Evolutionary conservation across 2,888 invertebrate genomes (phyloP), one percentile per base, ranked within the genome.

Genomic region (Drosophila affinis): DNA sequence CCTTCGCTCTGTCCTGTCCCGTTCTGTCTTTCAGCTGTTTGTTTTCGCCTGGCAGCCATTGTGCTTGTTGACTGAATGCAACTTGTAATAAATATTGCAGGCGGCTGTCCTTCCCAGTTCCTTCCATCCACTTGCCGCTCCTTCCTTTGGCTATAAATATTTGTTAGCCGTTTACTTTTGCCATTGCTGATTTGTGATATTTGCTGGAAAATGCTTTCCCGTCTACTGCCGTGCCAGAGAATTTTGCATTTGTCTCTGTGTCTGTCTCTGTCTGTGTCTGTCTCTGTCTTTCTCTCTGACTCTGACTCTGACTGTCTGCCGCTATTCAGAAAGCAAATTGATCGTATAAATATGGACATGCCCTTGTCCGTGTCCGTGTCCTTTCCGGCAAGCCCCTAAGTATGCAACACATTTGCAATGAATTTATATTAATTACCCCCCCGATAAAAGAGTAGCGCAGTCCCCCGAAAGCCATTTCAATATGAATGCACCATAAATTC

Each of bases 181-280:
- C 74, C 74, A 73, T 78, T 82, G 81, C 70, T 81, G 87, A 81
- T 86, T 87, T 87, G 87, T 87, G 79, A 78, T 87, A 84, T 85
- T 84, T 87, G 79, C 72, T 78, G 75, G 75, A 79, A 86, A 86
- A 83, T 83, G 79, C 79, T 78, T 81, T 5, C 14, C 12, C 12
- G 2, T 68, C 73, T 67, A 72, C 69, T 77, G 64, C 72, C 69
- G 32, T 48, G 52, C 17, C 39, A 57, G 53, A 46, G 24, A 60
- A 67, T 71, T 81, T 76, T 73, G 67, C 78, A 75, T 57, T 57
- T 44, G 48, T n/a, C 46, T 45, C 60, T 12, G 3, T 10, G 12
- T 21, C 34, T 46, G 24, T 12, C 46, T 45, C 60, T 12, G 3
- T 10, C 9, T 21, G 24, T 46, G 24, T 12, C 46, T 29, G 3